phyloP scores from a whole-genome alignment of 2,113 vertebrate species.

The Sterna hirundo region DNA sequence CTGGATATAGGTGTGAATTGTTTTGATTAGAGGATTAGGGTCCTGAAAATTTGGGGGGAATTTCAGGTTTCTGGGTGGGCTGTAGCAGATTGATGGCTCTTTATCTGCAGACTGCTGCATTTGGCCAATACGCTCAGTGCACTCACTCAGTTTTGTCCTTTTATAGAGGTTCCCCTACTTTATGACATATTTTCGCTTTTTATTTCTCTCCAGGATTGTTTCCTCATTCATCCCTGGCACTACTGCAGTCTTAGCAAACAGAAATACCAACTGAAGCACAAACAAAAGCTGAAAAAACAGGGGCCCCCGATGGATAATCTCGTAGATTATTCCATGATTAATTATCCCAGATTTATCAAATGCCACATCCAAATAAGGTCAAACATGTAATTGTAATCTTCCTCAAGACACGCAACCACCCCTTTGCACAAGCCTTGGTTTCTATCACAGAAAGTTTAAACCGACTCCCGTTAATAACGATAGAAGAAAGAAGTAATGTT shows the following conservation, averaged over 20 bases:
- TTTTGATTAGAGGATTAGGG: background rate
- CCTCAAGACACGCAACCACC: background rate
- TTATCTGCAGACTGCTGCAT: slow-evolving; percentile 8
- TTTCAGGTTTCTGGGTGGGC: slow-evolving; percentile 40
- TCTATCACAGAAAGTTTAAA: background rate
- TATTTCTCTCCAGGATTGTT: slow-evolving; percentile 17
- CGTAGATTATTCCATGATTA: slow-evolving; percentile 30
- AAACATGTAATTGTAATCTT: background rate
- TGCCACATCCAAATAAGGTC: slow-evolving; percentile 34
- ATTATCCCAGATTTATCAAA: slow-evolving; percentile 40
- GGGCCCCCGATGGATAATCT: slow-evolving; percentile 16
- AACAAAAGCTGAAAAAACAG: slow-evolving; percentile 12
- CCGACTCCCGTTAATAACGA: background rate
- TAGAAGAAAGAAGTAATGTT: background rate
- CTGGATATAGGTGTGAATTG: background rate
- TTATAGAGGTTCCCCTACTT: slow-evolving; percentile 30
- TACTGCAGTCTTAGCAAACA: background rate
- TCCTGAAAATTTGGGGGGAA: background rate
- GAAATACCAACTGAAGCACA: background rate
- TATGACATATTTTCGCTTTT: background rate
- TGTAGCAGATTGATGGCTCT: background rate
- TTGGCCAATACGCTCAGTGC: background rate
- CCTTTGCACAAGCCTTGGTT: background rate
- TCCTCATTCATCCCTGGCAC: background rate
- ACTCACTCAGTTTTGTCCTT: slow-evolving; percentile 27